Conservation (phyloP, 1,140 invertebrate species). For the Bactericera cockerelli region DNA sequence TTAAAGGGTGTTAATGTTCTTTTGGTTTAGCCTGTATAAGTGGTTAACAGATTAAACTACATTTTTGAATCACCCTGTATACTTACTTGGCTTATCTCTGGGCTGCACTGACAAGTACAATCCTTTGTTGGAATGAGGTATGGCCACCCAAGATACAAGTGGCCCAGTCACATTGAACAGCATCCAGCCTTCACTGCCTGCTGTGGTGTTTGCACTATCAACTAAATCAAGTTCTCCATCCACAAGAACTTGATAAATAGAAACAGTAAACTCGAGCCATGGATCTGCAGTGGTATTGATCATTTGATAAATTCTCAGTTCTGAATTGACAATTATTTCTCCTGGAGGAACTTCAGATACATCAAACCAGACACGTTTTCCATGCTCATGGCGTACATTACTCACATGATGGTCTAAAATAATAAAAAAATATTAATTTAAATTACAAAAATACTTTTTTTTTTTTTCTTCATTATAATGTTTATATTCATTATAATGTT, state of each 20-base stretch:
- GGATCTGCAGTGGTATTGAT: slow-evolving; percentile 24
- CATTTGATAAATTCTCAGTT: slow-evolving; percentile 54
- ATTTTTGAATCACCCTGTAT: too few relatives aligned
- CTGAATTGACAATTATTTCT: slow-evolving; percentile 65
- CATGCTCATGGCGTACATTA: slow-evolving; percentile 61
- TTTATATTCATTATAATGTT: too few relatives aligned
- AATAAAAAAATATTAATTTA: too few relatives aligned
- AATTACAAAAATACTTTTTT: too few relatives aligned
- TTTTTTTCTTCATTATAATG: too few relatives aligned
- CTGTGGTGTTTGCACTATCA: slow-evolving; percentile 44
- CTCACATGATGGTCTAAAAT: slow-evolving; percentile 45
- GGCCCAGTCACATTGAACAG: slow-evolving; percentile 58
- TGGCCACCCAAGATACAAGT: slow-evolving; percentile 56
- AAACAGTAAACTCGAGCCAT: slow-evolving; percentile 34
- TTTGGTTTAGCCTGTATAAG: too few relatives aligned
- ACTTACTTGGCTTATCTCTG: slow-evolving; percentile 43
- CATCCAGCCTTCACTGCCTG: slow-evolving; percentile 53
- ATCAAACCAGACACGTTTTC: slow-evolving; percentile 81
- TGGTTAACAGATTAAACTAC: too few relatives aligned
- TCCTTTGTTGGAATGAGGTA: slow-evolving; percentile 65
- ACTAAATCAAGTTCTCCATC: slow-evolving; percentile 45
- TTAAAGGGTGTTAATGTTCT: too few relatives aligned
- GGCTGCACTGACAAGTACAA: slow-evolving; percentile 72
- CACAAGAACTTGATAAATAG: slow-evolving; percentile 38
- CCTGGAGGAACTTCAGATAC: slow-evolving; percentile 62